Percentiles rank a stretch among this genome's conserved stretches.
Conservation (phyloP, 2,797 vertebrate species). For the Acipenser transmontanus region DNA sequence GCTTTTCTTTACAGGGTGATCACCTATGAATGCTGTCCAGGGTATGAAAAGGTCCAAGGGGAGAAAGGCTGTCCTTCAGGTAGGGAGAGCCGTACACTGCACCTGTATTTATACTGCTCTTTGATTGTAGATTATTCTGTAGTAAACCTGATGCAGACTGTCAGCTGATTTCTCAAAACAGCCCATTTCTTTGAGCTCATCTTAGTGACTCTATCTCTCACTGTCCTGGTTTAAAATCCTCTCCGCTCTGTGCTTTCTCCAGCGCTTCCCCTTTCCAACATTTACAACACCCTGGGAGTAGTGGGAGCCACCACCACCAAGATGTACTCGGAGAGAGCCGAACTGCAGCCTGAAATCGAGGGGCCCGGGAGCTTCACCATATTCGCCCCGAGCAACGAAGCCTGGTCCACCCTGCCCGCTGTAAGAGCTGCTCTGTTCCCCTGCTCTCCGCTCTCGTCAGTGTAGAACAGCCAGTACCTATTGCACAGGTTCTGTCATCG, state of each 20-base stretch:
- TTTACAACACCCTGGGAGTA: constrained; percentile 83
- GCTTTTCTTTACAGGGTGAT: constrained; percentile 62
- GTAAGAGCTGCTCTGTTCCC: constrained; percentile 56
- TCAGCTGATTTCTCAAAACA: too few relatives aligned
- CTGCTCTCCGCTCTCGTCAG: neutral
- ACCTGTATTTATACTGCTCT: too few relatives aligned
- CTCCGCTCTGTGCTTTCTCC: constrained; percentile 25
- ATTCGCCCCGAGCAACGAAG: constrained; percentile 92
- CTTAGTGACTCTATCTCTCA: too few relatives aligned
- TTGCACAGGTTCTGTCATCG: neutral
- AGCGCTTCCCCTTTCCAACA: constrained; percentile 87
- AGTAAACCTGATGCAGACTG: too few relatives aligned
- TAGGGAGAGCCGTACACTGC: constrained; percentile 38
- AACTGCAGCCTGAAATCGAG: constrained; percentile 79
- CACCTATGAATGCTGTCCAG: constrained; percentile 93
- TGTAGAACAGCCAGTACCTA: neutral
- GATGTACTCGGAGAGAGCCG: constrained; percentile 83
- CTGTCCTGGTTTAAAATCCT: neutral
- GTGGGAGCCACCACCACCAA: constrained; percentile 86
- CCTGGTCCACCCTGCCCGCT: constrained; percentile 79
- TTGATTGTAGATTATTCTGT: too few relatives aligned
- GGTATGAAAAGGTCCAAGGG: constrained; percentile 85
- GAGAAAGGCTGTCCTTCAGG: constrained; percentile 94
- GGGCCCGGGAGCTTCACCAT: constrained; percentile 93
- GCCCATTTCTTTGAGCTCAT: too few relatives aligned